These are phyloP conservation scores for Mastacembelus armatus DNA, from an alignment of 2,797 vertebrate genomes.

Conservation along the genomic window DNA sequence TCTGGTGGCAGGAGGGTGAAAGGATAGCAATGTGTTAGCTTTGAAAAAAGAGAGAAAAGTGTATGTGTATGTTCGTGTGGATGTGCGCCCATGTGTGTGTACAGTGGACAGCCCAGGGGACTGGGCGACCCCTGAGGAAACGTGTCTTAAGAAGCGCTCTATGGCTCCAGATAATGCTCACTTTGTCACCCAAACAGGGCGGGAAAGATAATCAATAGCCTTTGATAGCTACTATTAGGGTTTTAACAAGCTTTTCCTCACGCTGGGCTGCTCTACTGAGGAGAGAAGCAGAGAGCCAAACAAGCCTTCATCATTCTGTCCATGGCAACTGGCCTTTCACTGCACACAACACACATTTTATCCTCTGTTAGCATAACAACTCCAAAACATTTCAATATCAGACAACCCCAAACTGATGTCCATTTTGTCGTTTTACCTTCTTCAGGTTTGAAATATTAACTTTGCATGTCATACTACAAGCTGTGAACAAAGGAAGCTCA, in stretches of 20 bases:
- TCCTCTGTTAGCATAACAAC: constrained; percentile 24
- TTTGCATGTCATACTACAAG: background rate
- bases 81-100: background rate
- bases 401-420: background rate
- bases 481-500: too few species aligned
- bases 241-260: constrained; percentile 88
- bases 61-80: constrained; percentile 11
- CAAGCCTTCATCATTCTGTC: constrained; percentile 68
- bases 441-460: background rate
- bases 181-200: constrained; percentile 88
- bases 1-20: constrained; percentile 82
- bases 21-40: constrained; percentile 72
- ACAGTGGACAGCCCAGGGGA: constrained; percentile 64
- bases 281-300: constrained; percentile 66
- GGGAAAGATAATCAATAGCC: constrained; percentile 91
- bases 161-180: constrained; percentile 85
- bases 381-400: constrained; percentile 20
- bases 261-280: constrained; percentile 79
- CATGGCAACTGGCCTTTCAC: constrained; percentile 50
- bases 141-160: constrained; percentile 75
- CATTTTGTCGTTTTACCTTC: constrained; percentile 5
- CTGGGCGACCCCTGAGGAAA: constrained; percentile 74
- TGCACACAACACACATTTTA: constrained; percentile 34
- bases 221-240: constrained; percentile 87
- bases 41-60: constrained; percentile 53